These are phyloP conservation scores for Drosophila biarmipes DNA, from an alignment of 1,140 invertebrate species.

Conservation along the genomic window DNA sequence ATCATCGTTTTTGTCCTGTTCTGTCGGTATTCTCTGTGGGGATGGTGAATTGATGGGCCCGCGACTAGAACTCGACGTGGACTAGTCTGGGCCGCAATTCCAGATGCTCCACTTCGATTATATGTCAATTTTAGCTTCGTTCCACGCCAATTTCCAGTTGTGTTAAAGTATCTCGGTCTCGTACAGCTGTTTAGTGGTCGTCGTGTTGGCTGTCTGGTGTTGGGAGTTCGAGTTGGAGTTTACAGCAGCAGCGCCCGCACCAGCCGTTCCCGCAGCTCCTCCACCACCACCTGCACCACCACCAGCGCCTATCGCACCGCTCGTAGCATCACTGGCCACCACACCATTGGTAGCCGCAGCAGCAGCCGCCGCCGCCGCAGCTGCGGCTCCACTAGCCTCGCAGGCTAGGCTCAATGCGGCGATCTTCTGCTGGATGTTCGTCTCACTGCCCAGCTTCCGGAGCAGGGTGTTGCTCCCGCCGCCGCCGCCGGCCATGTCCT, in stretches of 20 bases:
- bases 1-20: slow-evolving; percentile 1
- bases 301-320: slow-evolving; percentile 62
- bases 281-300: slow-evolving; percentile 53
- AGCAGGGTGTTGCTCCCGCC: slow-evolving; percentile 84
- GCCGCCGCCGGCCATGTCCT: slow-evolving; percentile 20
- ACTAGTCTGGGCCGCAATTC: neutral
- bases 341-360: slow-evolving; percentile 54
- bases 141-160: slow-evolving; percentile 80
- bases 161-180: slow-evolving; percentile 94
- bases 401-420: slow-evolving; percentile 84
- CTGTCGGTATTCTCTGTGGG: neutral
- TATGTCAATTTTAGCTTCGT: slow-evolving; percentile 83
- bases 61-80: neutral
- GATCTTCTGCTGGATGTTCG: slow-evolving; percentile 94
- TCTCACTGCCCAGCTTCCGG: slow-evolving; percentile 95
- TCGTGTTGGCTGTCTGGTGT: slow-evolving; percentile 37
- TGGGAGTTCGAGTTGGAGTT: slow-evolving; percentile 15
- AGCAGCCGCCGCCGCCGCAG: slow-evolving; percentile 85
- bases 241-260: slow-evolving; percentile 46
- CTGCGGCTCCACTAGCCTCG: slow-evolving; percentile 85
- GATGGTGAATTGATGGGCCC: neutral
- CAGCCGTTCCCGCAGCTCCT: slow-evolving; percentile 32
- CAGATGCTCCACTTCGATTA: slow-evolving; percentile 29
- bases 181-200: slow-evolving; percentile 90
- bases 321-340: slow-evolving; percentile 79